phyloP scores from a whole-genome alignment of 2,888 invertebrate genomes.

The Drosophila limbata region DNA sequence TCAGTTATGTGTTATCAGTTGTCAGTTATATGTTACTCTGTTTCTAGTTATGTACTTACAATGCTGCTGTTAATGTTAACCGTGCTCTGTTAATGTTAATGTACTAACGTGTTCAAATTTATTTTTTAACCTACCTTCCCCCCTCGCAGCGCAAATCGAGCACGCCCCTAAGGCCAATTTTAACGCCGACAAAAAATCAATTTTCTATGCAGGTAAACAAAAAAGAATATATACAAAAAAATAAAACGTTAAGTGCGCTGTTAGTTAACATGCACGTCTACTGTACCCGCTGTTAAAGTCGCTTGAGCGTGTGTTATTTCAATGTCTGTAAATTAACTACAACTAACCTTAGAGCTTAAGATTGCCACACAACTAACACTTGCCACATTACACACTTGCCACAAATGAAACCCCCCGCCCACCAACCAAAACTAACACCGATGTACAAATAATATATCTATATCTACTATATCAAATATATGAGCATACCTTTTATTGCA shows the following conservation, averaged over 20 bases:
- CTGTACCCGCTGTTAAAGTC: conserved; percentile 56
- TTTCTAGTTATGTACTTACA: conserved; percentile 30
- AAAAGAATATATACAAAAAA: conserved; percentile 14
- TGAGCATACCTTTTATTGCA: conserved; percentile 15
- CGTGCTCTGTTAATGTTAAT: conserved; percentile 38
- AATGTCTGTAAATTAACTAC: conserved; percentile 37
- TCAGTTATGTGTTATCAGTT: conserved; percentile 31
- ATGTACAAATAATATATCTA: conserved; percentile 47
- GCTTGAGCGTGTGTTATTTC: conserved; percentile 42
- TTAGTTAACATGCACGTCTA: conserved; percentile 56
- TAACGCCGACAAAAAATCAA: conserved; percentile 82
- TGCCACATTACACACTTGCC: conserved; percentile 33
- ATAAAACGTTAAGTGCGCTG: conserved; percentile 42
- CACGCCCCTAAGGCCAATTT: conserved; percentile 79
- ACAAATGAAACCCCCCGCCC: conserved; percentile 12
- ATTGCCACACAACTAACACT: conserved; percentile 62
- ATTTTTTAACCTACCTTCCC: conserved; percentile 44
- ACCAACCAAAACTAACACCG: conserved; percentile 35
- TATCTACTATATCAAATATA: conserved; percentile 33
- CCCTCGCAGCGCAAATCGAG: conserved; percentile 82
- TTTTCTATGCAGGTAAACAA: conserved; percentile 85
- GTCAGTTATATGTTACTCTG: conserved; percentile 19
- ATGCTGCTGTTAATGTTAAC: conserved; percentile 32
- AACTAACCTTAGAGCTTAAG: conserved; percentile 59
- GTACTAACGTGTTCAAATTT: conserved; percentile 63